Percentiles rank a stretch among this genome's conserved stretches.
Evolutionary conservation across 2,797 vertebrate species (phyloP).

Genomic region (Clarias pachynema): DNA sequence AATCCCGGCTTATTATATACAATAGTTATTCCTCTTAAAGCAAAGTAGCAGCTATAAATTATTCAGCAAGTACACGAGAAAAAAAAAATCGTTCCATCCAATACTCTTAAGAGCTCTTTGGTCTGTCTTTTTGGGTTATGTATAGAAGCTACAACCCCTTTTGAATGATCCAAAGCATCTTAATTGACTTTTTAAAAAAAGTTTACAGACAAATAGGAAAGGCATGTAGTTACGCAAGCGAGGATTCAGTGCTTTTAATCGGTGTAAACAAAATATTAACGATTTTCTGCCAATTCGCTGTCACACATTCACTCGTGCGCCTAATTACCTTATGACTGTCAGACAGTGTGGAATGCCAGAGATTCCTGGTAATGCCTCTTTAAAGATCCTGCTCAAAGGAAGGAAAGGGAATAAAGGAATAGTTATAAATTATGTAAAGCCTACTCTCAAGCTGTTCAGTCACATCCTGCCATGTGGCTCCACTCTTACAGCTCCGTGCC

Average conservation of each 20-base stretch:
- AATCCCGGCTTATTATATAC: background rate
- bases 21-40: background rate
- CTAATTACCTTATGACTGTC: constrained; percentile 31
- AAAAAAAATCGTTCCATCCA: background rate
- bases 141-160: background rate
- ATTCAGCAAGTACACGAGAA: background rate
- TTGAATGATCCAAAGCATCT: background rate
- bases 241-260: background rate
- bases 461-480: constrained; percentile 46
- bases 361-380: constrained; percentile 67
- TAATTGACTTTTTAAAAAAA: background rate
- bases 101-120: background rate
- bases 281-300: background rate
- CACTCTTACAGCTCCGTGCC: constrained; percentile 17
- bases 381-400: constrained; percentile 66
- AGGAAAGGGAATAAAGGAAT: constrained; percentile 52
- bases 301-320: constrained; percentile 1
- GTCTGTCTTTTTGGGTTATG: background rate
- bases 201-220: background rate
- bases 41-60: constrained; percentile 5
- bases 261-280: background rate
- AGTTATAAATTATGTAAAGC: constrained; percentile 77
- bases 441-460: constrained; percentile 62
- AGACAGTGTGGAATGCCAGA: constrained; percentile 52
- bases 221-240: background rate